Conservation (phyloP, 2,888 invertebrate genomes). For the Carabus problematicus region DNA sequence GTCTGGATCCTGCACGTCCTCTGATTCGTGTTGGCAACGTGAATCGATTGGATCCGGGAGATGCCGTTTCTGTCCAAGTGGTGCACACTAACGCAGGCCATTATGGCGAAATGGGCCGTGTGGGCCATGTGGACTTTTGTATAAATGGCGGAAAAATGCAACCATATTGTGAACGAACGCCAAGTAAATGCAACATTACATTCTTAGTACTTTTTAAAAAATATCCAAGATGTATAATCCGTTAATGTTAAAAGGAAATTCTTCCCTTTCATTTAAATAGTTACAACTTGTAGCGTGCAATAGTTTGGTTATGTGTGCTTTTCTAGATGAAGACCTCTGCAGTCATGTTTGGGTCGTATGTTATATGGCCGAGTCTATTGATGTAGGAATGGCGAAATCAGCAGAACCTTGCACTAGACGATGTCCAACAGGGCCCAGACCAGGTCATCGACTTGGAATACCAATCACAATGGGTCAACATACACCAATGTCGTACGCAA, state of each 20-base stretch:
- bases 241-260: neutral
- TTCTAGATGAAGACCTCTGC: slow-evolving; percentile 73
- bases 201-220: neutral
- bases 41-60: slow-evolving; percentile 72
- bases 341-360: slow-evolving; percentile 83
- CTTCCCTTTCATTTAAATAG: neutral
- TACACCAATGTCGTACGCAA: slow-evolving; percentile 70
- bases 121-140: slow-evolving; percentile 82
- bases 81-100: slow-evolving; percentile 82
- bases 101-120: slow-evolving; percentile 76
- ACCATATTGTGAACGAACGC: slow-evolving; percentile 76
- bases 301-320: slow-evolving; percentile 25
- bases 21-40: slow-evolving; percentile 70
- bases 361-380: slow-evolving; percentile 79
- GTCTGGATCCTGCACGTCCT: slow-evolving; percentile 78
- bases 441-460: slow-evolving; percentile 64
- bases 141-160: slow-evolving; percentile 80
- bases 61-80: slow-evolving; percentile 79
- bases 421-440: slow-evolving; percentile 70
- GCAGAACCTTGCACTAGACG: slow-evolving; percentile 78
- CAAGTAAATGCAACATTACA: slow-evolving; percentile 62
- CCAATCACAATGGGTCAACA: slow-evolving; percentile 73
- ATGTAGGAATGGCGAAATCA: slow-evolving; percentile 61
- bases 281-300: neutral
- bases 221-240: neutral